These are phyloP conservation scores for Copsychus sechellarum DNA, from an alignment of 2,113 vertebrate species.

Conservation along the genomic window DNA sequence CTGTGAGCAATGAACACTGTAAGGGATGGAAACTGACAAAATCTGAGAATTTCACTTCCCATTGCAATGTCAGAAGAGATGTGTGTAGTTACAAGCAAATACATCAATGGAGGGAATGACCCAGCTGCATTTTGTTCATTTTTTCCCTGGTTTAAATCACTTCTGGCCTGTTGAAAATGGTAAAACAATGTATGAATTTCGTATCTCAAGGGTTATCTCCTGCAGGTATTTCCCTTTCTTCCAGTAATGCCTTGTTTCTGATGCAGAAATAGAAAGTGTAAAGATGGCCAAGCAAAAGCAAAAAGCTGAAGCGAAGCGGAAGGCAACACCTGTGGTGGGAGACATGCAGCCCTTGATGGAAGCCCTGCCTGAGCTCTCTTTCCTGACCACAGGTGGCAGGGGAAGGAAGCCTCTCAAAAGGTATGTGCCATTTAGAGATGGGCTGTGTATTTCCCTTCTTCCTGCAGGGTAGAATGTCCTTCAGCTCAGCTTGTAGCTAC, in stretches of 20 bases:
- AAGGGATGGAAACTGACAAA: not conserved
- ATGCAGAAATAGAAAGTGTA: slow-evolving; percentile 85
- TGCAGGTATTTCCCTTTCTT: not conserved
- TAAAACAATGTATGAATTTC: not conserved
- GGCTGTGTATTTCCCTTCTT: not conserved
- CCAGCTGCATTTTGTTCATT: not conserved
- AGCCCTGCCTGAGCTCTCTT: slow-evolving; percentile 85
- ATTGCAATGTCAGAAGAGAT: not conserved
- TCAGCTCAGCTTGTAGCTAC: not conserved
- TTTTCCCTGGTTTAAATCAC: not conserved
- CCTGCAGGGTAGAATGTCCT: not conserved
- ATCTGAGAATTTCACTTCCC: not conserved
- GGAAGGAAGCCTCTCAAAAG: slow-evolving; percentile 36
- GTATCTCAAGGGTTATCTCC: not conserved
- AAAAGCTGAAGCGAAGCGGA: slow-evolving; percentile 75
- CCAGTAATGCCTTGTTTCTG: not conserved
- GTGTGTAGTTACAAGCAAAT: not conserved
- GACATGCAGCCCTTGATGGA: slow-evolving; percentile 87
- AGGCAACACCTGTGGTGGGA: slow-evolving; percentile 84
- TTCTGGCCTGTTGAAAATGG: not conserved
- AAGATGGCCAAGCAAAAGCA: slow-evolving; percentile 80
- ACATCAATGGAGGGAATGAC: not conserved
- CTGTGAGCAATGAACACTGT: not conserved
- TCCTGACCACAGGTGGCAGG: slow-evolving; percentile 61
- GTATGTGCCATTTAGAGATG: slow-evolving; percentile 43